A percentile compares a stretch with the other conserved stretches of the same genome.
These are phyloP conservation scores for Synergus gifuensis DNA, from an alignment of 2,888 invertebrate species.

Conservation along the genomic window DNA sequence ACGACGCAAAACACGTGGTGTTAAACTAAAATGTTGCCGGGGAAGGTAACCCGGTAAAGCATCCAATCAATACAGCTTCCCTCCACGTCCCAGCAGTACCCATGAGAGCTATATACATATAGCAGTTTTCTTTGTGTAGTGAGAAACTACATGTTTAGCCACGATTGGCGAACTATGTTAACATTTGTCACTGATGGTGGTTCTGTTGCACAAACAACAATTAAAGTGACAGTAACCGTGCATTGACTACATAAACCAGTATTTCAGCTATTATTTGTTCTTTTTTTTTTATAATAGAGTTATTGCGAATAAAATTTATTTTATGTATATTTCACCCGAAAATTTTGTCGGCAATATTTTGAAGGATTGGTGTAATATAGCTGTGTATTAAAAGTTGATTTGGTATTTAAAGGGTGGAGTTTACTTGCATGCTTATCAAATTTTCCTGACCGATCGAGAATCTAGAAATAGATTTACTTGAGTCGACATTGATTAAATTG, in stretches of 20 bases:
- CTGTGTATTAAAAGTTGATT: no score
- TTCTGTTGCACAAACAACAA: slow-evolving; percentile 7
- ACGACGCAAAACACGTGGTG: not conserved
- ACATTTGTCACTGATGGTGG: slow-evolving; percentile 17
- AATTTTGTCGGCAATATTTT: not conserved
- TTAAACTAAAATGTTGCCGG: slow-evolving; percentile 17
- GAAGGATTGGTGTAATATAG: not conserved
- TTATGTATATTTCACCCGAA: not conserved
- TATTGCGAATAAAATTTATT: slow-evolving; percentile 3
- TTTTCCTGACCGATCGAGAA: no score
- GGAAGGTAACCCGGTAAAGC: slow-evolving; percentile 66
- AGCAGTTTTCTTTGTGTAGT: not conserved
- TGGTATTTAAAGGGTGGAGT: no score
- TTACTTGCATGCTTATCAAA: no score
- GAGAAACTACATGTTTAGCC: slow-evolving; percentile 2
- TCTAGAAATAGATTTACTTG: not conserved
- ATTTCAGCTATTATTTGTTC: not conserved
- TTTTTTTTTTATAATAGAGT: not conserved
- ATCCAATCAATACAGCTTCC: slow-evolving; percentile 76
- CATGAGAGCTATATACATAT: slow-evolving; percentile 3
- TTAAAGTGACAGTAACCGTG: not conserved
- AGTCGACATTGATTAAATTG: not conserved
- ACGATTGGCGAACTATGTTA: slow-evolving; percentile 19
- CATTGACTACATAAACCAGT: slow-evolving; percentile 15
- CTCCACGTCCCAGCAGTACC: slow-evolving; percentile 61